phyloP scores from a whole-genome alignment of 2,888 invertebrate genomes.

The Perizoma flavofasciatum region DNA sequence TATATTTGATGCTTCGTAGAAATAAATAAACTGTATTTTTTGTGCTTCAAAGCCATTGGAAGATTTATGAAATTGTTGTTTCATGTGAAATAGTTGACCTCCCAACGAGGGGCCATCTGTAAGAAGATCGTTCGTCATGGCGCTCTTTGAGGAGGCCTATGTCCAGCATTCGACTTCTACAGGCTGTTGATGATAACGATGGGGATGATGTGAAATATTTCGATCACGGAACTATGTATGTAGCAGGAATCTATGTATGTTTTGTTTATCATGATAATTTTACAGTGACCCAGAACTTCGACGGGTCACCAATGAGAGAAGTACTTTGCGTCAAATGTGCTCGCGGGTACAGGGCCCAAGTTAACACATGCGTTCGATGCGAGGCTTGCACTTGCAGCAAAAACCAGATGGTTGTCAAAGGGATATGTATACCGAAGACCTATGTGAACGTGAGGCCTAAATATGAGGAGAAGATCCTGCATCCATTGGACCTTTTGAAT shows the following conservation, averaged over 20 bases:
- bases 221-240: too few relatives aligned
- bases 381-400: conserved; percentile 60
- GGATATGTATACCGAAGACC: conserved; percentile 60
- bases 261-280: too few relatives aligned
- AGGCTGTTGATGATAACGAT: too few relatives aligned
- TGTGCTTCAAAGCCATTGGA: background rate
- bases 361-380: conserved; percentile 64
- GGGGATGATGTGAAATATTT: too few relatives aligned
- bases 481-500: conserved; percentile 59
- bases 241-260: too few relatives aligned
- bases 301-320: conserved; percentile 70
- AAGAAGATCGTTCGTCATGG: background rate
- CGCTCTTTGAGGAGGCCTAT: too few relatives aligned
- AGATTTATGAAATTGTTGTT: background rate
- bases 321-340: conserved; percentile 73
- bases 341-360: conserved; percentile 56
- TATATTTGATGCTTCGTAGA: background rate
- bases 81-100: too few relatives aligned
- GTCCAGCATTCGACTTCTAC: too few relatives aligned
- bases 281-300: conserved; percentile 71
- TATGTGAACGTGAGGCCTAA: conserved; percentile 63
- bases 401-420: conserved; percentile 58
- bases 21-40: conserved; percentile 1
- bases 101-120: too few relatives aligned
- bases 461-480: conserved; percentile 58